Evolutionary conservation across 2,797 vertebrate genomes (phyloP).

Genomic region (Ctenopoma kingsleyae): DNA sequence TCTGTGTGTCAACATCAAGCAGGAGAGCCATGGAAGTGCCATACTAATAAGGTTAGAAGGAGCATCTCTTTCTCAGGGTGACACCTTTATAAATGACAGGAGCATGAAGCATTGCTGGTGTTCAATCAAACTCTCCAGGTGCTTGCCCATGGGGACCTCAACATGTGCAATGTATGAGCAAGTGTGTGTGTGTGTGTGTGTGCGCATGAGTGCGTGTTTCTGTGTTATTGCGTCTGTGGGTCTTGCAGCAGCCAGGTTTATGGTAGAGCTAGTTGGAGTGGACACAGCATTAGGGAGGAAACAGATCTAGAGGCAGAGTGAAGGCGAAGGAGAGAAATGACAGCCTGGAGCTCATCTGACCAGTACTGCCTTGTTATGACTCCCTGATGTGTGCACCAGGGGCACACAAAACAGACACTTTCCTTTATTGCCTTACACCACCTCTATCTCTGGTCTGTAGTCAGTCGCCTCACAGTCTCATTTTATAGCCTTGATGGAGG

Average conservation of each 20-base stretch:
- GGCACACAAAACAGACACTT: slow-evolving; percentile 75
- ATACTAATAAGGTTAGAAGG: slow-evolving; percentile 77
- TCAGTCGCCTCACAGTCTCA: slow-evolving; percentile 61
- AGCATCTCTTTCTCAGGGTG: slow-evolving; percentile 75
- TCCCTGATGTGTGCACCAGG: slow-evolving; percentile 75
- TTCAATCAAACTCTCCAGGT: slow-evolving; percentile 77
- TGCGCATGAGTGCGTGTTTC: slow-evolving; percentile 15
- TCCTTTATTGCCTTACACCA: slow-evolving; percentile 75
- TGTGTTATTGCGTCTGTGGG: slow-evolving; percentile 53
- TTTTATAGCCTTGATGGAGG: slow-evolving; percentile 63
- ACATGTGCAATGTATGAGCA: slow-evolving; percentile 30
- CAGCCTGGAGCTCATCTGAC: slow-evolving; percentile 79
- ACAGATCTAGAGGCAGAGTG: slow-evolving; percentile 74
- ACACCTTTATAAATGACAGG: slow-evolving; percentile 79
- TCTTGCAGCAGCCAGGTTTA: slow-evolving; percentile 60
- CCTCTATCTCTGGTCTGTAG: slow-evolving; percentile 64
- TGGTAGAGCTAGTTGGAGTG: slow-evolving; percentile 64
- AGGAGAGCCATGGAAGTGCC: slow-evolving; percentile 57
- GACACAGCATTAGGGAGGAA: slow-evolving; percentile 73
- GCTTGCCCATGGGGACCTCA: slow-evolving; percentile 48
- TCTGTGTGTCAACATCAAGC: slow-evolving; percentile 62
- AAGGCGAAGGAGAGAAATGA: slow-evolving; percentile 79
- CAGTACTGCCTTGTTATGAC: slow-evolving; percentile 78
- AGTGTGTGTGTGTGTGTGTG: slow-evolving; percentile 23
- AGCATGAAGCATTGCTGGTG: slow-evolving; percentile 57